Conservation (phyloP, 37 sponge, comb jelly and placozoan species). For the Cladorhizidae sp. region DNA sequence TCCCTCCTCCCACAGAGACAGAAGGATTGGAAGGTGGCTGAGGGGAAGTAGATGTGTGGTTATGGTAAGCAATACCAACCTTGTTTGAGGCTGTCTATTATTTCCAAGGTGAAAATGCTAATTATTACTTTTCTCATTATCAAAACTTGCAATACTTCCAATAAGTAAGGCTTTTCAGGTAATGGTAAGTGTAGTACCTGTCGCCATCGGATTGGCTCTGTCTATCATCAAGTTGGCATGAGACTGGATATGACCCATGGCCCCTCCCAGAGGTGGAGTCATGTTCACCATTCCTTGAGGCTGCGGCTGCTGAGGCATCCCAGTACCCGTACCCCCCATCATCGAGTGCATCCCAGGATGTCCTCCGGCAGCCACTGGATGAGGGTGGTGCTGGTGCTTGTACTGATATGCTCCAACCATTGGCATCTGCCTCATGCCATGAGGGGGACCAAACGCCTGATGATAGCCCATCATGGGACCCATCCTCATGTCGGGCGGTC, state of each 20-base stretch:
- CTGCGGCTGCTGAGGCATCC: not conserved
- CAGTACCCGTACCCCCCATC: not conserved
- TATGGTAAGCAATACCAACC: no score
- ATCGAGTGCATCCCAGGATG: constrained; percentile 21
- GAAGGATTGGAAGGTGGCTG: not conserved
- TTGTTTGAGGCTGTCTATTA: no score
- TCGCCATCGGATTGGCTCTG: no score
- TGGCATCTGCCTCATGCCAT: constrained; percentile 2
- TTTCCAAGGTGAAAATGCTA: no score
- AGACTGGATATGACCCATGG: no score
- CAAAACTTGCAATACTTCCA: no score
- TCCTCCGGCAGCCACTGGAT: not conserved
- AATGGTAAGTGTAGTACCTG: no score
- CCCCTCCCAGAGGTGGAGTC: no score
- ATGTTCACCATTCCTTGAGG: no score
- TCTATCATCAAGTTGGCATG: no score
- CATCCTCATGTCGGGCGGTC: constrained; percentile 10
- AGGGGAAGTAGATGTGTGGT: not conserved
- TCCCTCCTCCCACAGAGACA: not conserved
- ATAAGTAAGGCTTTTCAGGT: no score
- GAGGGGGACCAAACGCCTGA: not conserved
- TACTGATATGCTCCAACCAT: not conserved
- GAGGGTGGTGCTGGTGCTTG: constrained; percentile 8
- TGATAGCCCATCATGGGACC: constrained; percentile 6
- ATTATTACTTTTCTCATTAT: no score